These are phyloP conservation scores for Leuciscus idus DNA, from an alignment of 2,113 vertebrate genomes.

Conservation along the genomic window DNA sequence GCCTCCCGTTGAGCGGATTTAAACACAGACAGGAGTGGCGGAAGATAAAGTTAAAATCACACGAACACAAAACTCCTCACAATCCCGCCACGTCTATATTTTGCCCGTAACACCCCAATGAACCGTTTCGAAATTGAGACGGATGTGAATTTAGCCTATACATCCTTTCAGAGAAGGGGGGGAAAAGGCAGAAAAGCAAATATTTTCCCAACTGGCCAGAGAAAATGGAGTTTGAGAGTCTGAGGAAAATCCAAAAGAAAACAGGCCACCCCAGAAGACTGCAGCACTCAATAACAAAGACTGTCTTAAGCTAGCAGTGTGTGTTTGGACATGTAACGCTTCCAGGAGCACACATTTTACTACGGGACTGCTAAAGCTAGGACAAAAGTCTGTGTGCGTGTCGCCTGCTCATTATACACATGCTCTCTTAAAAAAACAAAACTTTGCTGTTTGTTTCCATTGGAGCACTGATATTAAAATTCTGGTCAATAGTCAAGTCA, in stretches of 20 bases:
- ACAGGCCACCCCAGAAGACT: slow-evolving; percentile 40
- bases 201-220: slow-evolving; percentile 34
- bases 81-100: background rate
- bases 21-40: background rate
- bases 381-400: background rate
- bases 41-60: slow-evolving; percentile 16
- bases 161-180: background rate
- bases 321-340: slow-evolving; percentile 36
- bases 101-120: background rate
- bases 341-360: slow-evolving; percentile 1
- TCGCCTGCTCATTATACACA: background rate
- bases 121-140: slow-evolving; percentile 3
- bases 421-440: background rate
- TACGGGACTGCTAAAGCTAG: background rate
- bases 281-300: slow-evolving; percentile 41
- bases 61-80: slow-evolving; percentile 12
- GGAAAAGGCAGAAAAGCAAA: slow-evolving; percentile 24
- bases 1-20: background rate
- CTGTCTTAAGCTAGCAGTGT: slow-evolving; percentile 13
- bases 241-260: slow-evolving; percentile 36
- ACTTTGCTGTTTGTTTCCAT: background rate
- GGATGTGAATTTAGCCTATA: slow-evolving; percentile 21
- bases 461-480: background rate
- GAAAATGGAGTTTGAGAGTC: slow-evolving; percentile 13
- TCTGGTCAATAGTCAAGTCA: too few relatives aligned